Evolutionary conservation across 2,888 invertebrate species (phyloP).

Genomic region (Argyra leucocephala): DNA sequence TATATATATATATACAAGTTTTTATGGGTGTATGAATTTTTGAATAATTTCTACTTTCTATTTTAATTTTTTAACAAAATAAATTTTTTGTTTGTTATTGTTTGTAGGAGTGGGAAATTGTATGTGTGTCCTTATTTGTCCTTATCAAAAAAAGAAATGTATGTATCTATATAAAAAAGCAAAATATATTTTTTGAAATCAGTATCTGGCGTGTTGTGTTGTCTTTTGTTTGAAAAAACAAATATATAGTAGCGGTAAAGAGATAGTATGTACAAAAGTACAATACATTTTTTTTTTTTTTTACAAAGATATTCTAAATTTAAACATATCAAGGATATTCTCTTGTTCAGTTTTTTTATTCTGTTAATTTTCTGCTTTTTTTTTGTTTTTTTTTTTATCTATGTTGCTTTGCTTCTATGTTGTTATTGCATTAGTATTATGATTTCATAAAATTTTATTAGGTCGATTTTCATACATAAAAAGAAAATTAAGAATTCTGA

Average conservation of each 20-base stretch:
- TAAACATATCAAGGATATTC: conserved; percentile 6
- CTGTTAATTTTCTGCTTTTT: not conserved
- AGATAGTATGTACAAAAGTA: not conserved
- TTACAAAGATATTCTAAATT: too few species aligned
- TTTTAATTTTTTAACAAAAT: too few species aligned
- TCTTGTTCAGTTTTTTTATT: not conserved
- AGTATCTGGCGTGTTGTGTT: not conserved
- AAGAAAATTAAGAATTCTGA: not conserved
- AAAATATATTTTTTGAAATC: not conserved
- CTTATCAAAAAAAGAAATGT: too few species aligned
- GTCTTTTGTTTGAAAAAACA: not conserved
- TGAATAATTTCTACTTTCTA: too few species aligned
- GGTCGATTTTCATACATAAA: not conserved
- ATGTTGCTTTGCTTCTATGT: not conserved
- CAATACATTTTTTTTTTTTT: too few species aligned
- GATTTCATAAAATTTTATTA: conserved; percentile 1
- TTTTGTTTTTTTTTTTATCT: not conserved
- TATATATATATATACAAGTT: too few species aligned
- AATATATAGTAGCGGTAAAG: too few species aligned
- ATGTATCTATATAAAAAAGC: not conserved
- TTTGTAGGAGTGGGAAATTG: too few species aligned
- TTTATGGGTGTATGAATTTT: too few species aligned
- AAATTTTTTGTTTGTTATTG: too few species aligned
- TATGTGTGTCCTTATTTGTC: too few species aligned
- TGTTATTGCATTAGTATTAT: conserved; percentile 1